These are phyloP conservation scores for Eupeodes corollae DNA, from an alignment of 1,140 invertebrate species.

Conservation along the genomic window DNA sequence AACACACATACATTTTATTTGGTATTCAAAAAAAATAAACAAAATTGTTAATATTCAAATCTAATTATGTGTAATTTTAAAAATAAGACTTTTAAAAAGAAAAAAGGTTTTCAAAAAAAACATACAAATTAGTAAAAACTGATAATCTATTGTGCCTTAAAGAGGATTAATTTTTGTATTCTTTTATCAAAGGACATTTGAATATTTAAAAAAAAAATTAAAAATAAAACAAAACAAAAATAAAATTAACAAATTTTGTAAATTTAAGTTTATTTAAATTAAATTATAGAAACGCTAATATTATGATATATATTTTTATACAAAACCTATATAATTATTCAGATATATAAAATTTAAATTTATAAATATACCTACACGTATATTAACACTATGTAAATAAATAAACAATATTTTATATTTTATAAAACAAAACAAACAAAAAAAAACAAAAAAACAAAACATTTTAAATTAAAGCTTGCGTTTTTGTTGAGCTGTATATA, in stretches of 20 bases:
- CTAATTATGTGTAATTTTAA: background rate
- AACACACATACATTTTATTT: constrained; percentile 11
- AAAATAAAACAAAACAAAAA: constrained; percentile 10
- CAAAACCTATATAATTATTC: constrained; percentile 16
- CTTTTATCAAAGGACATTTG: background rate
- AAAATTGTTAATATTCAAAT: constrained; percentile 1
- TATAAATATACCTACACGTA: no score
- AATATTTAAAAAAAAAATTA: constrained; percentile 8
- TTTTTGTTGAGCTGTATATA: constrained; percentile 10
- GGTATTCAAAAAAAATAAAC: constrained; percentile 17
- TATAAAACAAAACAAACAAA: no score
- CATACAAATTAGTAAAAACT: constrained; percentile 16
- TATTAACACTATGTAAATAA: no score
- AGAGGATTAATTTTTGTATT: constrained; percentile 13
- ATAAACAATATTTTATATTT: no score
- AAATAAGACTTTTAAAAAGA: constrained; percentile 16
- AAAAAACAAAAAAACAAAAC: background rate
- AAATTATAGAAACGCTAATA: constrained; percentile 34
- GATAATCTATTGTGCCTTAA: constrained; percentile 35
- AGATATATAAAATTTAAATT: constrained; percentile 9
- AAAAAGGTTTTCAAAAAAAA: constrained; percentile 27
- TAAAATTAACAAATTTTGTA: constrained; percentile 16
- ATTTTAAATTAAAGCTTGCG: constrained; percentile 8
- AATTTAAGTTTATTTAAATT: constrained; percentile 31
- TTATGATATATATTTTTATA: constrained; percentile 30